Percentiles rank a stretch among this genome's conserved stretches.
Evolutionary conservation across 2,113 vertebrate genomes (phyloP).

Genomic region (Xyliphius kryptos): DNA sequence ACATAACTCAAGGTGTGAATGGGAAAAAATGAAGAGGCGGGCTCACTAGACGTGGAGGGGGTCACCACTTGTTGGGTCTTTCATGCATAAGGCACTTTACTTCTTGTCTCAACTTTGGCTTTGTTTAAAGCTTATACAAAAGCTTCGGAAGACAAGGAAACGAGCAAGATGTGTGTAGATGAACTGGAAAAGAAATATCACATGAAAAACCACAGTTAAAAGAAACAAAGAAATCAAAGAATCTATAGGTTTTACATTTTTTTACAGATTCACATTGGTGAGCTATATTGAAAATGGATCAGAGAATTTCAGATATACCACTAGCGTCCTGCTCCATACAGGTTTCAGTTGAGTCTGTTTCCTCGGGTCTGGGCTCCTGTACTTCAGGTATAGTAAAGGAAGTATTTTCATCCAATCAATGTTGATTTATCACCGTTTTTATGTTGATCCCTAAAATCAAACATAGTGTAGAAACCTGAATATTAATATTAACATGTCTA

Average conservation of each 20-base stretch:
- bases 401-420: neutral
- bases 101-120: conserved; percentile 13
- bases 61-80: conserved; percentile 32
- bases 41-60: conserved; percentile 26
- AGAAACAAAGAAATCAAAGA: neutral
- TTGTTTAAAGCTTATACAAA: conserved; percentile 1
- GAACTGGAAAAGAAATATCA: neutral
- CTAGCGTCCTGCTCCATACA: conserved; percentile 37
- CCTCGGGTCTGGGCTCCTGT: conserved; percentile 38
- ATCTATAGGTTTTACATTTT: too few relatives aligned
- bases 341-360: conserved; percentile 8
- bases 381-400: conserved; percentile 49
- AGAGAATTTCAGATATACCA: conserved; percentile 1
- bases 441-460: too few relatives aligned
- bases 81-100: conserved; percentile 31
- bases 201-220: neutral
- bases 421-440: too few relatives aligned
- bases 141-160: neutral
- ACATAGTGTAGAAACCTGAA: too few relatives aligned
- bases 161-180: conserved; percentile 4
- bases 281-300: conserved; percentile 26
- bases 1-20: neutral
- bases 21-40: conserved; percentile 16
- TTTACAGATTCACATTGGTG: neutral
- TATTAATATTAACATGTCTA: too few relatives aligned